Percentiles rank a stretch among this genome's conserved stretches.
Evolutionary conservation across 2,888 invertebrate genomes (phyloP).

Genomic region (Agriopis leucophaearia): DNA sequence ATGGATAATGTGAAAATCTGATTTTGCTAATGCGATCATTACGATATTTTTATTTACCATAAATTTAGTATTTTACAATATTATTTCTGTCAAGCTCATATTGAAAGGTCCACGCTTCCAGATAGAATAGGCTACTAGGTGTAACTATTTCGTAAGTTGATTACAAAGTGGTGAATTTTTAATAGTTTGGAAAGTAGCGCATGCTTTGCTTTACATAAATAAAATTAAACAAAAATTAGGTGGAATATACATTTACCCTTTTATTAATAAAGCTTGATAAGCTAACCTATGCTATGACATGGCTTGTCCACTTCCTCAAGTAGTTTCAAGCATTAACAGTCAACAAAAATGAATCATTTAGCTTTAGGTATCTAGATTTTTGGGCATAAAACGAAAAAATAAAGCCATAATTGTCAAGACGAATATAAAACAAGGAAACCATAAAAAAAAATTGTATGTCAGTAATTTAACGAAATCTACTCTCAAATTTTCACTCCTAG

Average conservation of each 20-base stretch:
- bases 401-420: too few relatives aligned
- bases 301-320: neutral
- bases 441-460: too few relatives aligned
- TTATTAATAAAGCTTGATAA: neutral
- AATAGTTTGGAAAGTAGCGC: conserved; percentile 24
- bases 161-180: conserved; percentile 3
- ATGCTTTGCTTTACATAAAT: conserved; percentile 15
- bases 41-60: conserved; percentile 1
- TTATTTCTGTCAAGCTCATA: conserved; percentile 22
- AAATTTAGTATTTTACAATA: conserved; percentile 3
- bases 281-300: too few relatives aligned
- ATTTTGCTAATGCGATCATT: neutral
- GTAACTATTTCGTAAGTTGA: neutral
- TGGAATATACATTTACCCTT: conserved; percentile 28
- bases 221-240: conserved; percentile 15
- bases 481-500: too few relatives aligned
- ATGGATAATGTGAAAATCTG: neutral
- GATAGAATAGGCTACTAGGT: conserved; percentile 1
- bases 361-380: too few relatives aligned
- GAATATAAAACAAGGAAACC: too few relatives aligned
- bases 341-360: too few relatives aligned
- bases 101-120: conserved; percentile 11
- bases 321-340: too few relatives aligned
- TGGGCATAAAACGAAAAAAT: too few relatives aligned
- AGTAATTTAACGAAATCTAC: too few relatives aligned